Evolutionary conservation across 2,797 vertebrate genomes (phyloP).

Genomic region (Lepidocolaptes lacrymiger): DNA sequence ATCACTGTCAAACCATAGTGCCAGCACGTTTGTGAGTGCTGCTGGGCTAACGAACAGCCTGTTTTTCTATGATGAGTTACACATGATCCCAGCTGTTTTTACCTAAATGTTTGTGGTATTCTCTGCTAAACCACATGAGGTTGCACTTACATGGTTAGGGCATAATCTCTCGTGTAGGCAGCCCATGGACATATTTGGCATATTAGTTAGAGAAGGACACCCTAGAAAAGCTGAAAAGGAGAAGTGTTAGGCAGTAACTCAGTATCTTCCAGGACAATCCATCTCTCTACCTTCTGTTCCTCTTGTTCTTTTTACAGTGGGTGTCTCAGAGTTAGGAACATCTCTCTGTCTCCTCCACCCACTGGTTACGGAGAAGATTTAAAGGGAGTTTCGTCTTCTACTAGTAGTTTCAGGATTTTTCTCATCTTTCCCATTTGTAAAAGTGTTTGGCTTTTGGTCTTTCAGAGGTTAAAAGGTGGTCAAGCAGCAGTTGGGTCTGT

Average conservation of each 20-base stretch:
- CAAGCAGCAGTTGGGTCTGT: background rate
- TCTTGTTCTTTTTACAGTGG: background rate
- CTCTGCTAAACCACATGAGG: background rate
- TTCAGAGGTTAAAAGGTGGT: slow-evolving; percentile 36
- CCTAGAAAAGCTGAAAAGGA: background rate
- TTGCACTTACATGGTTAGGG: background rate
- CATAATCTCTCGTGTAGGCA: background rate
- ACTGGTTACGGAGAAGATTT: background rate
- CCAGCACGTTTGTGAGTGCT: background rate
- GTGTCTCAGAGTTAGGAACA: background rate
- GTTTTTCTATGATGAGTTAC: background rate
- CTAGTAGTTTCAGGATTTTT: background rate
- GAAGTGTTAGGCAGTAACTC: background rate
- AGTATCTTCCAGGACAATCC: background rate
- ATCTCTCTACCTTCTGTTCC: background rate
- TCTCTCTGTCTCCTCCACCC: background rate
- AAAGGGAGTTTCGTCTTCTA: background rate
- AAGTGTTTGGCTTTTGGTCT: background rate
- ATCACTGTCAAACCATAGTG: background rate
- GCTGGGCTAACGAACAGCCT: background rate
- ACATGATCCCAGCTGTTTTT: background rate
- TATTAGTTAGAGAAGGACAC: background rate
- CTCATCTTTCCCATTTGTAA: background rate
- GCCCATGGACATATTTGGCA: background rate
- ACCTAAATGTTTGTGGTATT: background rate